Conservation (phyloP, 2,113 vertebrate genomes). For the Setophaga kirtlandii region DNA sequence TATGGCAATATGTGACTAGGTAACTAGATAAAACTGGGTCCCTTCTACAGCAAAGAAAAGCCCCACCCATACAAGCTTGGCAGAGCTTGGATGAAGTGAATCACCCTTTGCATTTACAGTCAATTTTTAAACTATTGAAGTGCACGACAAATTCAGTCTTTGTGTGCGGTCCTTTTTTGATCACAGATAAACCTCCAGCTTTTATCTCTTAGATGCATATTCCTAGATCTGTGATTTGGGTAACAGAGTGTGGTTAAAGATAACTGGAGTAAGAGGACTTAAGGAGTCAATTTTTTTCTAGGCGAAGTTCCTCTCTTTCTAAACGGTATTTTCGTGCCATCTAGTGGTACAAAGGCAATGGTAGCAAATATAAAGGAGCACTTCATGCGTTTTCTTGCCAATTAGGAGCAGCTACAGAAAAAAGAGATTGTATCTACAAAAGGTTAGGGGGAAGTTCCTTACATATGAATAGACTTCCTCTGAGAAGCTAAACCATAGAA, state of each 20-base stretch:
- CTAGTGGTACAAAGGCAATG: conserved; percentile 31
- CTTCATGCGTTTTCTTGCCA: not conserved
- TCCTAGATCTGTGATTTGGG: not conserved
- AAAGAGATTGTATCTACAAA: not conserved
- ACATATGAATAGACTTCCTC: not conserved
- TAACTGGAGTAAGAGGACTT: not conserved
- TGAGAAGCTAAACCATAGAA: not conserved
- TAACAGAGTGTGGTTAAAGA: not conserved
- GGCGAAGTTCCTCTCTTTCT: not conserved
- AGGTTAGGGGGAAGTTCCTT: not conserved
- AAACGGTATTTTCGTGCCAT: conserved; percentile 19
- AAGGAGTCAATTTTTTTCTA: rapidly evolving
- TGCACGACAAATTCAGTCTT: not conserved
- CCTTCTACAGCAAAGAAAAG: not conserved
- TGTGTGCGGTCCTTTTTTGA: not conserved
- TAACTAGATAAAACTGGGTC: not conserved
- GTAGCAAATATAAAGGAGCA: rapidly evolving
- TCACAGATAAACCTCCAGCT: not conserved
- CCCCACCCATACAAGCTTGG: not conserved
- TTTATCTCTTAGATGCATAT: not conserved
- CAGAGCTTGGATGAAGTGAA: not conserved
- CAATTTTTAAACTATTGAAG: not conserved
- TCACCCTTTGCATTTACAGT: not conserved
- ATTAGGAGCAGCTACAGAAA: not conserved
- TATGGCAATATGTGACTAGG: not conserved